Evolutionary conservation across 2,113 vertebrate species (phyloP).

Genomic region (Regulus satrapa): DNA sequence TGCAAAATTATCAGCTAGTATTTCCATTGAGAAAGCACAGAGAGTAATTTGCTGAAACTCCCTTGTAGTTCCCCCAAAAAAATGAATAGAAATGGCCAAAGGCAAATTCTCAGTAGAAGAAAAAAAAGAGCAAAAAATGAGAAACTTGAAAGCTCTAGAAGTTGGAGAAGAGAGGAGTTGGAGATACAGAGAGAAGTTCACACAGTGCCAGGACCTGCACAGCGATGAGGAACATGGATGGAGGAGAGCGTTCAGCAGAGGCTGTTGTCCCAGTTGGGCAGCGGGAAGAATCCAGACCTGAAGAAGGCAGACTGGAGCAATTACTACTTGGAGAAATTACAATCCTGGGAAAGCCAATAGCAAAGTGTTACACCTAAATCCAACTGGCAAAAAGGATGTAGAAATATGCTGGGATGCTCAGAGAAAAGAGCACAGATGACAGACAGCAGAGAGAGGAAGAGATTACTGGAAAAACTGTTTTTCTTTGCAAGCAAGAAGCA

Average conservation of each 20-base stretch:
- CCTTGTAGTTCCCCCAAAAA: neutral
- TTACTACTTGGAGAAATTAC: neutral
- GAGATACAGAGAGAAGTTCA: neutral
- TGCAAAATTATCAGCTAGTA: neutral
- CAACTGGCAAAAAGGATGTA: neutral
- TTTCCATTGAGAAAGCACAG: neutral
- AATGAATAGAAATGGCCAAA: neutral
- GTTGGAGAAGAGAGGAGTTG: neutral
- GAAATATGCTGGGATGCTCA: neutral
- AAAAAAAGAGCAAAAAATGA: neutral
- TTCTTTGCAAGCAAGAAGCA: neutral
- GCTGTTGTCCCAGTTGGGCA: rapidly evolving
- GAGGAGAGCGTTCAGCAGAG: neutral
- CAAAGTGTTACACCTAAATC: neutral
- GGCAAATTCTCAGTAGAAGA: neutral
- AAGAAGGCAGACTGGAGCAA: neutral
- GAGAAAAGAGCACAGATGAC: neutral
- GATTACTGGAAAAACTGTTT: neutral
- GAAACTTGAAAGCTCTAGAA: neutral
- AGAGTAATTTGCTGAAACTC: neutral
- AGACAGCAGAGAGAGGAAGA: neutral
- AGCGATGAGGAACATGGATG: neutral
- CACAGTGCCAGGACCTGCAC: rapidly evolving
- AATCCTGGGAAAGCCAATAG: neutral
- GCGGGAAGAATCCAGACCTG: neutral